Evolutionary conservation across 2,888 invertebrate genomes (phyloP).

Genomic region (Patella caerulea): DNA sequence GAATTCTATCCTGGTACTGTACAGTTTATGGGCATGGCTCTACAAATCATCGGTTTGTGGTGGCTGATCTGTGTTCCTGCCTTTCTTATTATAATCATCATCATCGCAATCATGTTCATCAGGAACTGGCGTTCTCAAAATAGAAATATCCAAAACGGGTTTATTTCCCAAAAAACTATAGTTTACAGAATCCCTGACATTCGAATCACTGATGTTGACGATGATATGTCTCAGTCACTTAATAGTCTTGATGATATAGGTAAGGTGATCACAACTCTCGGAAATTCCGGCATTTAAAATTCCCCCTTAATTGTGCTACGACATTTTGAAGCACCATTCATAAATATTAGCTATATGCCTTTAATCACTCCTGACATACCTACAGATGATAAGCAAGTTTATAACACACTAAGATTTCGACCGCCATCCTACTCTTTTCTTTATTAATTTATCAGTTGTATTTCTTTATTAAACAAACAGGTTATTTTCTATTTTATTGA

Average conservation of each 20-base stretch:
- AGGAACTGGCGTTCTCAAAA: not conserved
- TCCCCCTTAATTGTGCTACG: no score
- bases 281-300: no score
- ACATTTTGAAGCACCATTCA: no score
- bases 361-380: no score
- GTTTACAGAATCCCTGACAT: not conserved
- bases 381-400: no score
- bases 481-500: no score
- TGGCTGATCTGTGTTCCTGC: not conserved
- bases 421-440: no score
- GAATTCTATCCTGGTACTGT: not conserved
- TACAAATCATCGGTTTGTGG: not conserved
- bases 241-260: not conserved
- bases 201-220: not conserved
- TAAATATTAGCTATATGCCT: no score
- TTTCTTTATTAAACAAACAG: no score
- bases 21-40: not conserved
- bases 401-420: no score
- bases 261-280: not conserved
- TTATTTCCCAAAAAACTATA: not conserved
- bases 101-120: not conserved
- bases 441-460: no score
- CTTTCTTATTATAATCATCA: not conserved
- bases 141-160: not conserved
- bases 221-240: not conserved